Evolutionary conservation across 1,140 invertebrate genomes (phyloP), one percentile per base, ranked within the genome.

Genomic region (Ephestia elutella): DNA sequence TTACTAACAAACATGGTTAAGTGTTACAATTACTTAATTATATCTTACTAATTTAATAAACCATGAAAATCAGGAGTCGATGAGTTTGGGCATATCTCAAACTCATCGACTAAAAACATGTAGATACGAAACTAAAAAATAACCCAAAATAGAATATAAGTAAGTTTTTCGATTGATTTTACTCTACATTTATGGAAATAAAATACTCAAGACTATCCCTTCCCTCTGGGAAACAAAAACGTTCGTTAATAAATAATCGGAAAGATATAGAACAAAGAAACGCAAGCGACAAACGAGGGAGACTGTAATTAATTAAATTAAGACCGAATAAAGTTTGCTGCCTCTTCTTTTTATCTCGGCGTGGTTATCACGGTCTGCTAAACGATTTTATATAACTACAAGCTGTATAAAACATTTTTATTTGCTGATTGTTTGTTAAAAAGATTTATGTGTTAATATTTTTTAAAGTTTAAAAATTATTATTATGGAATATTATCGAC

Each of bases 231-330:
- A 53, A 25, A 53, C 50, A 20, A 53, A 11, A 53, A 25, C 38
- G 38, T 15, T 59, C 30, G 49, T 60, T 58, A 49, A 63, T 68
- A 62, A 59, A 67, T 67, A 65, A 63, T 64, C 63, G 57, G 62
- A 66, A 62, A 64, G 51, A 69, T 48, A 62, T 49, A 38, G 49
- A 30, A 35, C 49, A 58, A 59, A 54, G 49, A 56, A 62, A 59
- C 20, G 38, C n/a, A 4, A 15, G 38, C 38, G 54, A 59, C 44
- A 58, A 60, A 59, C 57, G 62, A 59, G 60, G 64, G 70, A 58
- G 66, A 71, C 64, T 65, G 60, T 68, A 68, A 78, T 78, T 78
- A 75, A 73, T 73, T 70, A 71, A 73, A 78, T 73, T 73, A 73
- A 78, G 60, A 65, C 58, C 55, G 71, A 69, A 77, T 74, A 67